These are phyloP conservation scores for Bolborhynchus lineola DNA, from an alignment of 2,113 vertebrate species.

Conservation along the genomic window DNA sequence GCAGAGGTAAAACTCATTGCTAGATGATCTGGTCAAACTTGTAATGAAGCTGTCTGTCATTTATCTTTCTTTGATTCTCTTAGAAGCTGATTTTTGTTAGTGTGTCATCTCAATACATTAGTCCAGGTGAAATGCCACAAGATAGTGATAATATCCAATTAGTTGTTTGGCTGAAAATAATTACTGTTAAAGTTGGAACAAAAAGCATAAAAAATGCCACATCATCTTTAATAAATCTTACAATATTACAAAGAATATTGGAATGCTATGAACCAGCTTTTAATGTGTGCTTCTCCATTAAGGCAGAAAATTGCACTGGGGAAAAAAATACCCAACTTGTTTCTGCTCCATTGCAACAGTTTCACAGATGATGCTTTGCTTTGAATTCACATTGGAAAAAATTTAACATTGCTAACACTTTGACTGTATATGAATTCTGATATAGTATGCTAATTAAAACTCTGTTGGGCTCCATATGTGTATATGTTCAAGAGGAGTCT, in stretches of 20 bases:
- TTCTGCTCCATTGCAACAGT: slow-evolving; percentile 46
- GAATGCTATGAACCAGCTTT: slow-evolving; percentile 25
- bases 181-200: not conserved
- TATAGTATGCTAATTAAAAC: not conserved
- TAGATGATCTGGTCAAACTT: not conserved
- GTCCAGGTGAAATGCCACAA: not conserved
- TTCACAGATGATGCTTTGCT: slow-evolving; percentile 37
- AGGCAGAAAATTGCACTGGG: slow-evolving; percentile 61
- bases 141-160: not conserved
- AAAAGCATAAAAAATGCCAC: not conserved
- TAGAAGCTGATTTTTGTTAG: not conserved
- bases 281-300: slow-evolving; percentile 43
- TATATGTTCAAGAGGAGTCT: not conserved
- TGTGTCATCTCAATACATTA: not conserved
- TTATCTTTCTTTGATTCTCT: not conserved
- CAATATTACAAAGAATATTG: slow-evolving; percentile 6
- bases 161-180: slow-evolving; percentile 36
- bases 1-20: not conserved
- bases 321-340: slow-evolving; percentile 10
- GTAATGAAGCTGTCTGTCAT: not conserved
- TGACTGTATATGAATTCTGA: not conserved
- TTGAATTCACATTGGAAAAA: slow-evolving; percentile 22
- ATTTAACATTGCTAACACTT: not conserved
- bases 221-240: slow-evolving; percentile 43
- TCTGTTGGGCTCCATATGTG: not conserved